Conservation (phyloP, 2,113 vertebrate genomes). For the Tyrannus savana region DNA sequence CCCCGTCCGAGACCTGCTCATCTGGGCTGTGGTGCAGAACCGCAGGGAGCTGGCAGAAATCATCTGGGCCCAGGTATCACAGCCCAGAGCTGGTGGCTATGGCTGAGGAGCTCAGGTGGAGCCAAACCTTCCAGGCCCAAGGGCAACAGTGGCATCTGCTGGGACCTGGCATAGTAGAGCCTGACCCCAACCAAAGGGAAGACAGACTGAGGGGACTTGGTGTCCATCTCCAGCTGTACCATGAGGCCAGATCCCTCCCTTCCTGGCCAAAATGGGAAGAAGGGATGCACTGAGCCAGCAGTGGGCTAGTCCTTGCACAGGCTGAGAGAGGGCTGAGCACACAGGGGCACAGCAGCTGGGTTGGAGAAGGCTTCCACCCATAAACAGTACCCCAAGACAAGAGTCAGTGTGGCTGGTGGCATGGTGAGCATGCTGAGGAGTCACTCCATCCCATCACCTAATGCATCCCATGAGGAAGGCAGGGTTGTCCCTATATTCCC, state of each 20-base stretch:
- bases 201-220: neutral
- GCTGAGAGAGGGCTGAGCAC: neutral
- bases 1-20: conserved; percentile 85
- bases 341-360: accelerated
- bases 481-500: neutral
- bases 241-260: neutral
- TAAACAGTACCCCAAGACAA: neutral
- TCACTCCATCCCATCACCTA: neutral
- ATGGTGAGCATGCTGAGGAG: accelerated
- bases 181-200: neutral
- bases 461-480: neutral
- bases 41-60: conserved; percentile 88
- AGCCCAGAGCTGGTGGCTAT: neutral
- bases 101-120: neutral
- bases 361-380: neutral
- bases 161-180: neutral
- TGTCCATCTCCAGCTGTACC: neutral
- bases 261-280: neutral
- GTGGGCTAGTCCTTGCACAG: neutral
- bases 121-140: neutral
- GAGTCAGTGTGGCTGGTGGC: too few relatives aligned
- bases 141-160: neutral
- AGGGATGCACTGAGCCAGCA: neutral
- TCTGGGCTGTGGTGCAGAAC: conserved; percentile 94
- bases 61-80: conserved; percentile 89